Evolutionary conservation across 2,888 invertebrate genomes (phyloP).

Genomic region (Listrodromus nycthemerus): DNA sequence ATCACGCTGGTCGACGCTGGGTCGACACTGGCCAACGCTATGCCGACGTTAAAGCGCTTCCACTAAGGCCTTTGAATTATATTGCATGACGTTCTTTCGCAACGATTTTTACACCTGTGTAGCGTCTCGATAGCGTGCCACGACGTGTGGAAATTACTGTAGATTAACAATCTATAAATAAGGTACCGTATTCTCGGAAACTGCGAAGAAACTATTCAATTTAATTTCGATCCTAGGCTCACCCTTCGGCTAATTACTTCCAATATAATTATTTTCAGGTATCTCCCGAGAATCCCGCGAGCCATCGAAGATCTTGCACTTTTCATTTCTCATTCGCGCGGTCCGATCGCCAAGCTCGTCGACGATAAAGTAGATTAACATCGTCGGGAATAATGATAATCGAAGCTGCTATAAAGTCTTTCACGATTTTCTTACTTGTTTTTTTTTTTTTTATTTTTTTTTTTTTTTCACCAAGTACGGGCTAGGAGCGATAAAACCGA

Average conservation of each 20-base stretch:
- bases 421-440: not conserved
- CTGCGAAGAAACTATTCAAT: not conserved
- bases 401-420: conserved; percentile 38
- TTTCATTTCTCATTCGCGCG: not conserved
- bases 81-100: not conserved
- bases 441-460: not conserved
- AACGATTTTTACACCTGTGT: not conserved
- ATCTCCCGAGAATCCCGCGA: not conserved
- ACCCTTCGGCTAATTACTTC: no score
- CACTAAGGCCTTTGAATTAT: not conserved
- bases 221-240: no score
- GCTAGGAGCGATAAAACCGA: conserved; percentile 43
- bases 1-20: not conserved
- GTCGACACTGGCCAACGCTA: no score
- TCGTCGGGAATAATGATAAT: conserved; percentile 46
- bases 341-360: not conserved
- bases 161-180: no score
- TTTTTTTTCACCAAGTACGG: conserved; percentile 2
- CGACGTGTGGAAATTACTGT: no score
- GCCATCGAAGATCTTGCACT: not conserved
- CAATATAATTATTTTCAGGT: not conserved
- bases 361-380: conserved; percentile 26
- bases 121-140: no score
- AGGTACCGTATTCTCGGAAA: not conserved
- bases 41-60: no score